phyloP scores from a whole-genome alignment of 2,113 vertebrate genomes.

The Mixornis gularis region DNA sequence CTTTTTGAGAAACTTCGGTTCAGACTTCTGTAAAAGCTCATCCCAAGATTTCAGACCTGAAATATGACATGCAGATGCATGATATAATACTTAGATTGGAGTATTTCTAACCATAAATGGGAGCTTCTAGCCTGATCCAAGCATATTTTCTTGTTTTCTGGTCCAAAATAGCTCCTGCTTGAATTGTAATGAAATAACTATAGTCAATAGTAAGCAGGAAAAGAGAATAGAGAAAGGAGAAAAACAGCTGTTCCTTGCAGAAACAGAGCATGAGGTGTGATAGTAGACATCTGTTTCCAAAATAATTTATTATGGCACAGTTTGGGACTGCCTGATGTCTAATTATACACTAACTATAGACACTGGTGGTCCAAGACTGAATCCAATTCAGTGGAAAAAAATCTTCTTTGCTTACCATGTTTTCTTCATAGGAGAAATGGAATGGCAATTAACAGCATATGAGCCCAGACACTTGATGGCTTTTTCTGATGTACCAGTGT shows the following conservation, averaged over 20 bases:
- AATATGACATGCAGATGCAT: fast-evolving
- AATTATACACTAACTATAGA: background rate
- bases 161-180: background rate
- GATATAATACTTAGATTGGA: background rate
- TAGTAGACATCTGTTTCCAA: background rate
- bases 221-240: background rate
- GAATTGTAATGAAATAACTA: background rate
- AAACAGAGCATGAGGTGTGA: background rate
- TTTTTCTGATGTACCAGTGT: background rate
- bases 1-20: background rate
- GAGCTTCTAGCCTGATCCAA: background rate
- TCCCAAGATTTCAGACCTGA: background rate
- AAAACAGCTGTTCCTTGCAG: background rate
- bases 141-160: background rate
- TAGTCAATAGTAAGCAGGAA: background rate
- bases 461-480: background rate
- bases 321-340: background rate
- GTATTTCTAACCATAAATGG: background rate
- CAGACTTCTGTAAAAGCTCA: background rate
- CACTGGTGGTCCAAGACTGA: background rate
- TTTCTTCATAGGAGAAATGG: background rate
- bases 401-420: background rate
- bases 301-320: background rate
- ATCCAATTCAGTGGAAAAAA: background rate
- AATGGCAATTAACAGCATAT: background rate